Conservation (phyloP, 2,113 vertebrate genomes). For the Condylura cristata region DNA sequence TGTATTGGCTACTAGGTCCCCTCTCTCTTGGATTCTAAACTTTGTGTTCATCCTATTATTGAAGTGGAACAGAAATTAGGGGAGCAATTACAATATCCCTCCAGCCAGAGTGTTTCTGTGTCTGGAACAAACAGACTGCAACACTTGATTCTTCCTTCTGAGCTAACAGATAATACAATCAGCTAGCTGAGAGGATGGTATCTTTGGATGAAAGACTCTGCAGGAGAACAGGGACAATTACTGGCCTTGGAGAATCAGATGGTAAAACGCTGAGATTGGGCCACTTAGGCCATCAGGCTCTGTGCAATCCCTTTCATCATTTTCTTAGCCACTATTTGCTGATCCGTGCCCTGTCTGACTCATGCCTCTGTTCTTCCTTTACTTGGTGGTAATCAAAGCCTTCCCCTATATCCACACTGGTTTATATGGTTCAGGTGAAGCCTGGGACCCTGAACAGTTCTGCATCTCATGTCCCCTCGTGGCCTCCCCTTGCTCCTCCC, state of each 20-base stretch:
- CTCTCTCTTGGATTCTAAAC: not conserved
- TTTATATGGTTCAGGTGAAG: not conserved
- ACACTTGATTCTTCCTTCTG: not conserved
- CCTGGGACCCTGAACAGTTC: not conserved
- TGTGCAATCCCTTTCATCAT: conserved; percentile 9
- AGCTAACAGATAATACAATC: not conserved
- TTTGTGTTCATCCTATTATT: not conserved
- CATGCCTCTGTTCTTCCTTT: conserved; percentile 56
- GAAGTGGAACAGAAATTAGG: not conserved
- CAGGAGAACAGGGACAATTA: conserved; percentile 41
- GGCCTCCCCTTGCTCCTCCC: not conserved
- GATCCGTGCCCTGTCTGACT: conserved; percentile 52
- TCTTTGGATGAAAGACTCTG: conserved; percentile 49
- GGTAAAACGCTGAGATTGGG: not conserved
- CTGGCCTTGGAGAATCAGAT: conserved; percentile 38
- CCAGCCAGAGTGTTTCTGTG: not conserved
- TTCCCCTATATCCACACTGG: not conserved
- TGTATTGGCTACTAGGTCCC: not conserved
- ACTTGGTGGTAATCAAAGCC: not conserved
- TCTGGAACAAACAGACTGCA: not conserved
- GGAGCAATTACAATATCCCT: not conserved
- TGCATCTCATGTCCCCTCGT: not conserved
- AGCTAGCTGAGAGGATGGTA: not conserved
- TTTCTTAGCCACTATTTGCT: not conserved
- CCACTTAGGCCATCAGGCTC: conserved; percentile 40